A percentile compares a stretch with the other conserved stretches of the same genome.
Evolutionary conservation across 1,140 invertebrate genomes (phyloP).

Genomic region (Ptiloglossa arizonensis): DNA sequence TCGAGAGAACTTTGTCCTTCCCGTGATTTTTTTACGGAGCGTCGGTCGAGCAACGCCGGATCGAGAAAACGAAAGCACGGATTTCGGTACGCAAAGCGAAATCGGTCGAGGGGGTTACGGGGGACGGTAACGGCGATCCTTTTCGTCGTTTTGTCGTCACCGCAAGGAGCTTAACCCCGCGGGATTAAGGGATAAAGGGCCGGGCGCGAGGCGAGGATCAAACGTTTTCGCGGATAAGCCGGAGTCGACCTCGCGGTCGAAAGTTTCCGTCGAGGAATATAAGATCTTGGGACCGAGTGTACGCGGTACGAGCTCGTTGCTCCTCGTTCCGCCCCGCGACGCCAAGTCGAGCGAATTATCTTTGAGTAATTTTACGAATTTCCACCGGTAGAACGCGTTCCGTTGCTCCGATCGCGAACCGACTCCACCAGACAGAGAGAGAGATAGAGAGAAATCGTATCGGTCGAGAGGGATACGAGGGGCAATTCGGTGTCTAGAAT

Average conservation of each 20-base stretch:
- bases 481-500: conserved; percentile 56
- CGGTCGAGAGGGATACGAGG: conserved; percentile 32
- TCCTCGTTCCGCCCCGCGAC: background rate
- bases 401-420: no score
- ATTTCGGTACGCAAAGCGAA: conserved; percentile 23
- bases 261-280: conserved; percentile 39
- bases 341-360: background rate
- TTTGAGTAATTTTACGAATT: background rate
- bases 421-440: no score
- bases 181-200: conserved; percentile 61
- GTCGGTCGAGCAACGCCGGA: background rate
- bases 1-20: no score
- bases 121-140: conserved; percentile 32
- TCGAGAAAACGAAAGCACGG: conserved; percentile 9
- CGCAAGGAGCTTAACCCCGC: conserved; percentile 62
- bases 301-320: background rate
- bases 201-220: conserved; percentile 58
- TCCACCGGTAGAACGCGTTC: no score
- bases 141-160: conserved; percentile 62
- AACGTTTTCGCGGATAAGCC: conserved; percentile 63
- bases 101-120: background rate
- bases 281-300: conserved; percentile 14
- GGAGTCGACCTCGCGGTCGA: conserved; percentile 34
- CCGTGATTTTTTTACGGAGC: conserved; percentile 17
- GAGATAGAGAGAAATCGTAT: conserved; percentile 58